Conservation (phyloP, 2,888 invertebrate genomes). For the Alitta virens region DNA sequence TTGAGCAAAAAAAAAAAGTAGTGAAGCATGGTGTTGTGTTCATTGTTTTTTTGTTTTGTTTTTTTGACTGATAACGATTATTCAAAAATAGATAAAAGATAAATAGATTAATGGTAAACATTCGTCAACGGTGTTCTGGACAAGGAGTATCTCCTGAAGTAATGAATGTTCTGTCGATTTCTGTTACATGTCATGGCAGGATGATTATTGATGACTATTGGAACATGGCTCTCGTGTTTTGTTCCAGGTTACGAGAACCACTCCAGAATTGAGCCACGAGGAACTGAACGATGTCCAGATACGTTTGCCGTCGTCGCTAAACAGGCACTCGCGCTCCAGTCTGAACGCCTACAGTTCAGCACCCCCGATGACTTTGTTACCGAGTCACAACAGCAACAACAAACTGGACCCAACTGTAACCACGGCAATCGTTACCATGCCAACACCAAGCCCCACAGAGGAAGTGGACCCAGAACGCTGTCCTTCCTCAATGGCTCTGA, state of each 20-base stretch:
- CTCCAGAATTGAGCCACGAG: conserved; percentile 35
- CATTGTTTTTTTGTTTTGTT: too few species aligned
- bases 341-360: conserved; percentile 35
- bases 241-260: conserved; percentile 13
- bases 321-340: conserved; percentile 43
- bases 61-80: too few species aligned
- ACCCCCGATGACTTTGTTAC: conserved; percentile 22
- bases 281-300: conserved; percentile 50
- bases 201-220: neutral
- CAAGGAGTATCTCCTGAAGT: too few species aligned
- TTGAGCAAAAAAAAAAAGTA: too few species aligned
- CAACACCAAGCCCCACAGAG: conserved; percentile 44
- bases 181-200: neutral
- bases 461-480: conserved; percentile 15
- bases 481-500: conserved; percentile 38
- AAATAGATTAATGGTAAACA: too few species aligned
- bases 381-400: conserved; percentile 32
- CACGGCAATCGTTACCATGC: conserved; percentile 43
- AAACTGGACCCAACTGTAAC: conserved; percentile 34
- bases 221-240: neutral
- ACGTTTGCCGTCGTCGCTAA: conserved; percentile 39
- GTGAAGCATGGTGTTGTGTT: too few species aligned
- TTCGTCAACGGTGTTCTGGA: too few species aligned
- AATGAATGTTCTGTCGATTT: neutral
- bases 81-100: too few species aligned